phyloP scores from a whole-genome alignment of 2,113 vertebrate species.

The Microtus pennsylvanicus region DNA sequence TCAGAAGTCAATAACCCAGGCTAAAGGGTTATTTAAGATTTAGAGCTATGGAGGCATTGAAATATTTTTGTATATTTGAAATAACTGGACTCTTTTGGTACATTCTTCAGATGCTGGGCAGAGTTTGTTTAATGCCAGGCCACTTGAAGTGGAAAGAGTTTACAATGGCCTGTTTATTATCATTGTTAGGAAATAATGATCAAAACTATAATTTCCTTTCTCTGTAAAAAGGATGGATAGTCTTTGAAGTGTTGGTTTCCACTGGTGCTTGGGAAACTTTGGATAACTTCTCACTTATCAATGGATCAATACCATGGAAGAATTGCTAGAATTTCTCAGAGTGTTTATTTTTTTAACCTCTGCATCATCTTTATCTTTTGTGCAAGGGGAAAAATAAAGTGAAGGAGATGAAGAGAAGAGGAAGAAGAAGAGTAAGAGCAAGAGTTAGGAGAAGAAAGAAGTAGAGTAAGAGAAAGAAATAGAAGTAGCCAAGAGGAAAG shows the following conservation, averaged over 20 bases:
- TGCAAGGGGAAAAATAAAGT: too few species aligned
- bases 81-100: background rate
- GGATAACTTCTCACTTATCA: slow-evolving; percentile 20
- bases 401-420: too few species aligned
- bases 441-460: too few species aligned
- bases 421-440: too few species aligned
- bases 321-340: slow-evolving; percentile 1
- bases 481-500: too few species aligned
- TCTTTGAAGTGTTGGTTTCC: background rate
- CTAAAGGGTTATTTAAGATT: slow-evolving; percentile 15
- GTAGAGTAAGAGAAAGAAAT: too few species aligned
- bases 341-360: background rate
- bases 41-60: background rate
- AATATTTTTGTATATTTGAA: slow-evolving; percentile 1
- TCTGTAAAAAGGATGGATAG: background rate
- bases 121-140: background rate
- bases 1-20: background rate
- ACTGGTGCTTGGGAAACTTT: slow-evolving; percentile 7
- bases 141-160: slow-evolving; percentile 34
- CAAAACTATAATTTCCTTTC: slow-evolving; percentile 45
- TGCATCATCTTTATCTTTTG: too few species aligned
- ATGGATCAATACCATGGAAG: background rate
- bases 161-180: slow-evolving; percentile 1
- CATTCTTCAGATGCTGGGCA: background rate
- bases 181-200: slow-evolving; percentile 29